Evolutionary conservation across 2,113 vertebrate species (phyloP).

Genomic region (Cebidichthys violaceus): DNA sequence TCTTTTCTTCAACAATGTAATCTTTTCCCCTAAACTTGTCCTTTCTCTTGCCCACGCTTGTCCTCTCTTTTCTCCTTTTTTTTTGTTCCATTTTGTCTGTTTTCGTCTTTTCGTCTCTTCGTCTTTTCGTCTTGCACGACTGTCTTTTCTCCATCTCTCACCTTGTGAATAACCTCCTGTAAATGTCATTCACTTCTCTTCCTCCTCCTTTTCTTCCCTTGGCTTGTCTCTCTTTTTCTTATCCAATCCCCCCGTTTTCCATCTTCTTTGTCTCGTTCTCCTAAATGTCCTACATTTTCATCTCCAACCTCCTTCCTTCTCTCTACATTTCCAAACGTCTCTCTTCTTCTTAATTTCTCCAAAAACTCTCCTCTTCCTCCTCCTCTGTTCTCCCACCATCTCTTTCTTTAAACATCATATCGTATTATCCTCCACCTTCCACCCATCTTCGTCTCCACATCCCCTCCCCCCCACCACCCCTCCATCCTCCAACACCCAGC

Average conservation of each 20-base stretch:
- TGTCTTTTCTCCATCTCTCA: background rate
- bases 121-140: background rate
- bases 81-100: background rate
- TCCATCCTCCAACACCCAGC: conserved; percentile 59
- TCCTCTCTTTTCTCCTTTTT: background rate
- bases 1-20: conserved; percentile 18
- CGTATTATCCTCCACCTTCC: background rate
- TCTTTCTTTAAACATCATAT: background rate
- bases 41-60: conserved; percentile 1
- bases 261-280: background rate
- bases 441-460: background rate
- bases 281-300: background rate
- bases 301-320: background rate
- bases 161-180: conserved; percentile 13
- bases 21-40: conserved; percentile 6
- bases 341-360: too few relatives aligned
- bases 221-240: background rate
- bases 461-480: background rate
- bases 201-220: background rate
- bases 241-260: background rate
- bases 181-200: background rate
- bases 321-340: conserved; percentile 7
- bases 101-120: background rate
- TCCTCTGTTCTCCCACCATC: background rate
- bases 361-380: background rate